phyloP scores from a whole-genome alignment of 2,888 invertebrate genomes.

The Troides oblongomaculatus region DNA sequence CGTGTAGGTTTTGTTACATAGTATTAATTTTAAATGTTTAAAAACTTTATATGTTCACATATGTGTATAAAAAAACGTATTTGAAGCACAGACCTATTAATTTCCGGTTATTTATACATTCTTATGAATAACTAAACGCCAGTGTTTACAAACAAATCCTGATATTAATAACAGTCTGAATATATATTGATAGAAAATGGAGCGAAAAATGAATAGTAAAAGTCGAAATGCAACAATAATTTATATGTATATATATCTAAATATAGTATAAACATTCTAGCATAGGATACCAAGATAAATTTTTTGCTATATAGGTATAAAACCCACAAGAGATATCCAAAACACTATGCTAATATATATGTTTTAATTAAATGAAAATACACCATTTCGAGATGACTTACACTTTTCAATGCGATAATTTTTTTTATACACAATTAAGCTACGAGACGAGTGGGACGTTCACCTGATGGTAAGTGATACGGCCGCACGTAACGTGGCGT shows the following conservation, averaged over 20 bases:
- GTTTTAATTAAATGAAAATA: no score
- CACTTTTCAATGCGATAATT: no score
- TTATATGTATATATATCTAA: constrained; percentile 11
- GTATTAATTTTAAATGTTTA: neutral
- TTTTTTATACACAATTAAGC: no score
- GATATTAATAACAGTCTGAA: neutral
- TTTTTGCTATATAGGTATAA: constrained; percentile 13
- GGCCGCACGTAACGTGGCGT: no score
- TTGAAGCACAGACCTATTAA: neutral
- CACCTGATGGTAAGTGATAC: no score
- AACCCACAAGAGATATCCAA: constrained; percentile 10
- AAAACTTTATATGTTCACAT: neutral
- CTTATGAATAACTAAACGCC: neutral
- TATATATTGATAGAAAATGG: constrained; percentile 7
- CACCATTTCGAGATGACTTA: no score
- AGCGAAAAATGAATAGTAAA: constrained; percentile 3
- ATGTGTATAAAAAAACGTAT: neutral
- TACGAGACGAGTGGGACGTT: no score
- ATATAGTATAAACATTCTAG: constrained; percentile 25
- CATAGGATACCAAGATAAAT: constrained; percentile 10
- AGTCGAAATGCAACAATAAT: constrained; percentile 15
- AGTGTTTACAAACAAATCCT: neutral
- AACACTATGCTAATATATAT: neutral
- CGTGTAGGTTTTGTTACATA: constrained; percentile 38
- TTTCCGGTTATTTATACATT: neutral